These are phyloP conservation scores for Spea hammondii DNA, from an alignment of 2,797 vertebrate genomes.

Conservation along the genomic window DNA sequence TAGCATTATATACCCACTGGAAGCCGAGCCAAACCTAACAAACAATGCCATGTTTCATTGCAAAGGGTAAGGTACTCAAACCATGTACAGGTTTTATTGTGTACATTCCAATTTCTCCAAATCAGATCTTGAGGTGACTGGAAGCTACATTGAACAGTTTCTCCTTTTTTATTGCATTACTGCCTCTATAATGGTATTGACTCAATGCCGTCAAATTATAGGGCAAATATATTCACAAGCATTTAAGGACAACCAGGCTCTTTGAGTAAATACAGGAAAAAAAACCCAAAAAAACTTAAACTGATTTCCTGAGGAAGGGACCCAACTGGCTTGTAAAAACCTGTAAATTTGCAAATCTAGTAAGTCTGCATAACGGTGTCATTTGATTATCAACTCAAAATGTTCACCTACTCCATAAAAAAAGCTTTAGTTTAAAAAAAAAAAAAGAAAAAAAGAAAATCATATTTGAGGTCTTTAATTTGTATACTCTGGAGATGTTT, in stretches of 20 bases:
- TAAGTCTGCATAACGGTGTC: constrained; percentile 72
- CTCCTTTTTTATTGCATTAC: constrained; percentile 66
- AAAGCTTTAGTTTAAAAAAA: constrained; percentile 60
- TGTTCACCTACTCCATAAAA: constrained; percentile 66
- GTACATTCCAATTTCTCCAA: constrained; percentile 63
- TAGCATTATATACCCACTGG: constrained; percentile 49
- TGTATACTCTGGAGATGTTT: constrained; percentile 65
- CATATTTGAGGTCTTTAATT: constrained; percentile 69
- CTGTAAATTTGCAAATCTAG: constrained; percentile 76
- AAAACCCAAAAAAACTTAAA: constrained; percentile 67
- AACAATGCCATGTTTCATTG: constrained; percentile 53
- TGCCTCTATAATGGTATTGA: constrained; percentile 69
- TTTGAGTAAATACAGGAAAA: constrained; percentile 68
- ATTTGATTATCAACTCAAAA: constrained; percentile 75
- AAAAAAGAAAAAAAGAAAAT: constrained; percentile 56
- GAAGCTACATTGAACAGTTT: constrained; percentile 71
- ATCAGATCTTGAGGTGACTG: constrained; percentile 65
- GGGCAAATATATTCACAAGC: constrained; percentile 72
- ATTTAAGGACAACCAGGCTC: constrained; percentile 73
- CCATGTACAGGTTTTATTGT: constrained; percentile 61
- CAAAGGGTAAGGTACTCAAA: constrained; percentile 58
- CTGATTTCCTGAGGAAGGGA: constrained; percentile 77
- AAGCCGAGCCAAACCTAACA: constrained; percentile 56
- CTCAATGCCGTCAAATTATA: constrained; percentile 70
- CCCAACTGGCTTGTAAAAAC: constrained; percentile 76